Base-by-base conservation (phyloP, 2,797 vertebrate species). In the Rallus crepitans region DNA sequence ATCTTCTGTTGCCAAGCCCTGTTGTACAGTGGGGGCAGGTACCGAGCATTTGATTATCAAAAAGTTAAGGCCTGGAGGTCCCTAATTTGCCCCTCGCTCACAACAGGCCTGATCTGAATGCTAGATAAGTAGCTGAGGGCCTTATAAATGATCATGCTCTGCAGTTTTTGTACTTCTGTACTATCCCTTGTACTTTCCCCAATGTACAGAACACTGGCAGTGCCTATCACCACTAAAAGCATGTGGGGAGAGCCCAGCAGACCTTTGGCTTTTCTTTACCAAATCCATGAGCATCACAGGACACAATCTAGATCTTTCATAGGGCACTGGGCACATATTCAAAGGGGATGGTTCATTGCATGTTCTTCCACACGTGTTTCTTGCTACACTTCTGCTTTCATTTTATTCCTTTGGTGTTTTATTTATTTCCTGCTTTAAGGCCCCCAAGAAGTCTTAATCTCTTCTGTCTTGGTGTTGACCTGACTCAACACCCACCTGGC, bases 81-180 rank as follows among this genome's bases (percentile, higher is more conserved):
- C 35, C 20, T 42, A 16, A 27, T 61, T 45, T 10, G 8, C 42
- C 42, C n/a, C 5, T 4, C 2, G 68, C 60, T 83, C 30, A 9
- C 30, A 35, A 5, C 21, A 55, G 47, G 33, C 13, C 69, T 56
- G 27, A 40, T 15, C 2, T 42, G 47, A 31, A n/a, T 72, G 55
- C 18, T 65, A 7, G 24, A 6, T 4, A 11, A 18, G 27, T 15
- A 52, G 18, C 30, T 35, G 33, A 61, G 39, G 7, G 28, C 37
- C 21, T 86, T 76, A 15, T 2, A 66, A 53, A 23, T 15, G 6
- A 39, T 3, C 0, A 0, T 59, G 21, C 40, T 53, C n/a, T 83
- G 24, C 18, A n/a, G 0, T 52, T 64, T 64, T 69, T 60, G 33
- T 42, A 12, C 25, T 53, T 60, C 15, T 20, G 42, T 45, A 19